These are phyloP conservation scores for Eretmocerus hayati DNA, from an alignment of 2,888 invertebrate genomes.

Conservation along the genomic window DNA sequence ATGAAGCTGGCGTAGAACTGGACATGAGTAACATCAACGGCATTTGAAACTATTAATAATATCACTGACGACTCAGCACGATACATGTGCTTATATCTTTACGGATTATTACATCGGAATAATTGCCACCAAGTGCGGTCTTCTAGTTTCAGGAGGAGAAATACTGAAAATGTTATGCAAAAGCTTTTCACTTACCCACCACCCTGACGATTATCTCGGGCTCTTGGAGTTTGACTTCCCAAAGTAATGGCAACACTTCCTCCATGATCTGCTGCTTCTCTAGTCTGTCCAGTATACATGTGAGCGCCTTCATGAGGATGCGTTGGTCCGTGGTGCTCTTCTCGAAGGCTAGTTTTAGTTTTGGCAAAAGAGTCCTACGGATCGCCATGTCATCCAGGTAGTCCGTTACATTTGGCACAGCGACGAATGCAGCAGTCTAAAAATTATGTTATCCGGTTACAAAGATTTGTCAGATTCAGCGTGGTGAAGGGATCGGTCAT, in stretches of 20 bases:
- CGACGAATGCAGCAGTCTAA: constrained; percentile 82
- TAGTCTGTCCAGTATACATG: constrained; percentile 73
- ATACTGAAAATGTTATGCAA: too few species aligned
- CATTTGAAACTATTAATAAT: too few species aligned
- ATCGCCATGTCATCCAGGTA: constrained; percentile 77
- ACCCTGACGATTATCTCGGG: constrained; percentile 83
- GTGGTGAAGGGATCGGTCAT: too few species aligned
- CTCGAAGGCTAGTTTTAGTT: constrained; percentile 74
- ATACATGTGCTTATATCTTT: too few species aligned
- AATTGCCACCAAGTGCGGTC: too few species aligned
- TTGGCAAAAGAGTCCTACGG: constrained; percentile 71
- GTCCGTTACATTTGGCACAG: constrained; percentile 77
- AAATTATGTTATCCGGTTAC: too few species aligned
- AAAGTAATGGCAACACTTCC: constrained; percentile 82
- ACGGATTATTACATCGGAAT: too few species aligned
- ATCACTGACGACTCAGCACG: too few species aligned
- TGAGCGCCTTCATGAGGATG: constrained; percentile 70
- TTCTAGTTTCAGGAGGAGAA: too few species aligned
- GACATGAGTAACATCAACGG: too few species aligned
- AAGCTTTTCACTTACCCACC: constrained; percentile 89
- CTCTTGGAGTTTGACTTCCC: constrained; percentile 78
- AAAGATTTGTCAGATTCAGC: too few species aligned
- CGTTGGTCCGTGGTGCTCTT: constrained; percentile 73
- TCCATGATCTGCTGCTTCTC: constrained; percentile 84
- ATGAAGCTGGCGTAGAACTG: too few species aligned